Evolutionary conservation across 2,888 invertebrate genomes (phyloP), one percentile per base, ranked within the genome.

Genomic region (Didymodactylos carnosus): DNA sequence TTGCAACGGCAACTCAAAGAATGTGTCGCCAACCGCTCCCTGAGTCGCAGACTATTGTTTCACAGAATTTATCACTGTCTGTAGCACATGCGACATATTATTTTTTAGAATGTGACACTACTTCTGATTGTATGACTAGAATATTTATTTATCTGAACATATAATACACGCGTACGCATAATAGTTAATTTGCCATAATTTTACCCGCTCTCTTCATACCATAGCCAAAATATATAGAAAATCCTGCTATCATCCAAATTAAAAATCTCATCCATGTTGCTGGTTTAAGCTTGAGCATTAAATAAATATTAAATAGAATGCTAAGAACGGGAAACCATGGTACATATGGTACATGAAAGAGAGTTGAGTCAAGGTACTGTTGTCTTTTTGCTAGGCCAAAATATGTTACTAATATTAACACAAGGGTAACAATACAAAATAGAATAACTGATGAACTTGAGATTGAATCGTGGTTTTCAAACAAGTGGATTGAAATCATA

Each of bases 181-280:
- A n/a, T n/a, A n/a, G n/a, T n/a, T n/a, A n/a, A n/a, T n/a, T n/a
- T n/a, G n/a, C n/a, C n/a, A n/a, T 7, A 35, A 35, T 13, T 62
- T 29, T 62, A 35, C 19, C 62, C 16, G 62, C 62, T 16, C 35
- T 29, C 1, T 62, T 8, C 7, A 62, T 62, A 10, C 62, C 62
- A 62, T 62, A 62, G 14, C 29, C 16, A 62, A 62, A 62, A 62
- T 62, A 62, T n/a, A 16, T 43, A 2, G 16, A 73, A 79, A 78
- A 76, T 82, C 92, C 92, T 77, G 91, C 83, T 14, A 82, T 81
- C 85, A 92, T 88, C 92, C 92, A 93, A 40, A 91, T 84, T 5
- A 84, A 84, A 80, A 92, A 90, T 77, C 91, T 84, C n/a, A 91
- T 85, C 92, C 93, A 93, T 0, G 92, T 92, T 77, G 87, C 85